Conservation (phyloP, 1,140 invertebrate genomes). For the Drosophila takahashii region DNA sequence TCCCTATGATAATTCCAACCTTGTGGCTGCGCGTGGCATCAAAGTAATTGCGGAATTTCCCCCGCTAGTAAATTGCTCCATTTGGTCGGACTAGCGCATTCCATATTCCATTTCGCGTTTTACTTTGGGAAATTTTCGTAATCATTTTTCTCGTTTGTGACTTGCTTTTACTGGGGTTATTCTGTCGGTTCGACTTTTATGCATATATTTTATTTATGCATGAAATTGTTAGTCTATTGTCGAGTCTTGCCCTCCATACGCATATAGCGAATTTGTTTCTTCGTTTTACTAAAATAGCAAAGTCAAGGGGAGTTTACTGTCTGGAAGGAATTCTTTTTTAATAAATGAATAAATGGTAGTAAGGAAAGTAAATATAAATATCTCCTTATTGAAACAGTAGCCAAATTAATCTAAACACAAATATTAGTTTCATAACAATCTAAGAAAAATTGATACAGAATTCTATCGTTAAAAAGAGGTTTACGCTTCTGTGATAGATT, state of each 20-base stretch:
- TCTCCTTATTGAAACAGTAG: not conserved
- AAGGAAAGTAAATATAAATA: not conserved
- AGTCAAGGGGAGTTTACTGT: constrained; percentile 5
- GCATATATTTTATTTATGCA: constrained; percentile 41
- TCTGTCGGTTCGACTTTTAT: constrained; percentile 46
- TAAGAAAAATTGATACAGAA: too few relatives aligned
- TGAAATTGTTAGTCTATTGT: constrained; percentile 30
- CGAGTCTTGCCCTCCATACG: constrained; percentile 11
- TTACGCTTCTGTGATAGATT: too few relatives aligned
- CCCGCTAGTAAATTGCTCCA: constrained; percentile 52
- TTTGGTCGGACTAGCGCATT: constrained; percentile 32
- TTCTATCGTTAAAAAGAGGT: too few relatives aligned
- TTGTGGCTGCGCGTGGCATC: constrained; percentile 54
- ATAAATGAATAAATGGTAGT: not conserved
- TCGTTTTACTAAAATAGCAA: constrained; percentile 8
- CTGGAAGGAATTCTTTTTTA: constrained; percentile 8
- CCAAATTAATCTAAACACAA: too few relatives aligned
- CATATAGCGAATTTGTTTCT: constrained; percentile 22
- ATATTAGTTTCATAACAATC: too few relatives aligned
- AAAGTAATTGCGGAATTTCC: constrained; percentile 67
- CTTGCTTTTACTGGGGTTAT: constrained; percentile 51
- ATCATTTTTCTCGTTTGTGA: constrained; percentile 49
- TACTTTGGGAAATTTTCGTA: constrained; percentile 63
- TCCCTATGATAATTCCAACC: constrained; percentile 53
- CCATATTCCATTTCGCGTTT: constrained; percentile 36